phyloP scores from a whole-genome alignment of 2,888 invertebrate species.

The Nephrocerus scutellatus region DNA sequence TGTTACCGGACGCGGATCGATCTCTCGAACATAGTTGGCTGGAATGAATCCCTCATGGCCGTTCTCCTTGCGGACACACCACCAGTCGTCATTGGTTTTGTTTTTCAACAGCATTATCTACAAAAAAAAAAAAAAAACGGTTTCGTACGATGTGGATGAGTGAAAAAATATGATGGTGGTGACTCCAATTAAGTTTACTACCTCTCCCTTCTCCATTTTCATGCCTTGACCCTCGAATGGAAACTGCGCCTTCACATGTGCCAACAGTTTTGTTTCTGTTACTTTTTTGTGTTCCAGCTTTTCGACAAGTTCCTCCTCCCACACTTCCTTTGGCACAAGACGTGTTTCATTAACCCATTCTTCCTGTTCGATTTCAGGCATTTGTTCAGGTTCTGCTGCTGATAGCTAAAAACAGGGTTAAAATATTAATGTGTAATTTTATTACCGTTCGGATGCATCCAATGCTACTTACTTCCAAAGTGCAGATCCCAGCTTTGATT shows the following conservation, averaged over 20 bases:
- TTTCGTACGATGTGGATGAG: too few species aligned
- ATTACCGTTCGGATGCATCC: not conserved
- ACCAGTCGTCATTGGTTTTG: slow-evolving; percentile 97
- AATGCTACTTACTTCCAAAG: slow-evolving; percentile 34
- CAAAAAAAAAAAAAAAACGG: too few species aligned
- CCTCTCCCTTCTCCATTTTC: slow-evolving; percentile 83
- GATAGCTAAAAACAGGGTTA: slow-evolving; percentile 21
- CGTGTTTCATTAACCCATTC: slow-evolving; percentile 73
- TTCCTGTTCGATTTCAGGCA: slow-evolving; percentile 57
- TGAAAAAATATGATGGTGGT: too few species aligned
- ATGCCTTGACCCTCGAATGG: slow-evolving; percentile 90
- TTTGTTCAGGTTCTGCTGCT: slow-evolving; percentile 56
- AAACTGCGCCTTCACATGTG: slow-evolving; percentile 81
- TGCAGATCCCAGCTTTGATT: slow-evolving; percentile 65
- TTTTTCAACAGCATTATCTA: slow-evolving; percentile 79
- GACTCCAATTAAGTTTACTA: too few species aligned
- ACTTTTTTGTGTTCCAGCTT: slow-evolving; percentile 78
- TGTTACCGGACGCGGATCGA: slow-evolving; percentile 76
- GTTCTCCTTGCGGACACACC: slow-evolving; percentile 91
- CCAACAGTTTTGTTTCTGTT: slow-evolving; percentile 76
- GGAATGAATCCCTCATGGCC: slow-evolving; percentile 96
- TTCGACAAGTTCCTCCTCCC: slow-evolving; percentile 87
- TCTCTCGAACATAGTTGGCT: slow-evolving; percentile 89
- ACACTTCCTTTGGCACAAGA: slow-evolving; percentile 83
- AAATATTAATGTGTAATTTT: not conserved